Conservation (phyloP, 2,888 invertebrate species). For the Drymonia ruficornis region DNA sequence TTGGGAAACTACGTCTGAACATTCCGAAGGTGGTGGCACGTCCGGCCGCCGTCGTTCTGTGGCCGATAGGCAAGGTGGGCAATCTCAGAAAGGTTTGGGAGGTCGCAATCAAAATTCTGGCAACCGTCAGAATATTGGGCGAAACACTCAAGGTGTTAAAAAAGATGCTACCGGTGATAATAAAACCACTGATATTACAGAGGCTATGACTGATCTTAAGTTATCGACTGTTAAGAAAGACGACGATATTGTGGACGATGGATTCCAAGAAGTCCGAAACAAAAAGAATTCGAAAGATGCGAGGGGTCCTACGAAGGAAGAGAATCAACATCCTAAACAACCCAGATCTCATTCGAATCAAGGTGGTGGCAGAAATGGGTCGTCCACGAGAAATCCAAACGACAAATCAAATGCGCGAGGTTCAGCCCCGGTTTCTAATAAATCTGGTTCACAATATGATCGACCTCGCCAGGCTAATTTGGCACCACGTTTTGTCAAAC, state of each 20-base stretch:
- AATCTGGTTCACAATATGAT: conserved; percentile 70
- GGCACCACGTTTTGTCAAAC: conserved; percentile 92
- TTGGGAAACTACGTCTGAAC: conserved; percentile 94
- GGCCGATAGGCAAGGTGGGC: conserved; percentile 58
- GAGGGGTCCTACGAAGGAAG: conserved; percentile 69
- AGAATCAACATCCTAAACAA: conserved; percentile 62
- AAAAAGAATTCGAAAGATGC: conserved; percentile 90
- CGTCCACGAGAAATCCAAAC: conserved; percentile 69
- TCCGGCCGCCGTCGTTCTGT: conserved; percentile 61
- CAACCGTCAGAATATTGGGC: conserved; percentile 64
- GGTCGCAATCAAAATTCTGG: conserved; percentile 66
- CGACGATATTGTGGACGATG: conserved; percentile 86
- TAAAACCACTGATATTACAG: conserved; percentile 69
- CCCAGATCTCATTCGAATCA: conserved; percentile 79
- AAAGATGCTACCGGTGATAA: conserved; percentile 62
- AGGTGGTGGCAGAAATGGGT: conserved; percentile 75
- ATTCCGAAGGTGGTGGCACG: conserved; percentile 86
- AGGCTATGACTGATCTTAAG: conserved; percentile 74
- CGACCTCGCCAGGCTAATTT: conserved; percentile 86
- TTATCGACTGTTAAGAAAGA: conserved; percentile 66
- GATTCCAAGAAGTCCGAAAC: conserved; percentile 94
- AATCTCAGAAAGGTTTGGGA: conserved; percentile 60
- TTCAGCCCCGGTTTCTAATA: conserved; percentile 61
- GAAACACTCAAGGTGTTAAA: conserved; percentile 59
- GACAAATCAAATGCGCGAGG: conserved; percentile 70